Evolutionary conservation across 2,888 invertebrate species (phyloP).

Genomic region (Nesidiocoris tenuis): DNA sequence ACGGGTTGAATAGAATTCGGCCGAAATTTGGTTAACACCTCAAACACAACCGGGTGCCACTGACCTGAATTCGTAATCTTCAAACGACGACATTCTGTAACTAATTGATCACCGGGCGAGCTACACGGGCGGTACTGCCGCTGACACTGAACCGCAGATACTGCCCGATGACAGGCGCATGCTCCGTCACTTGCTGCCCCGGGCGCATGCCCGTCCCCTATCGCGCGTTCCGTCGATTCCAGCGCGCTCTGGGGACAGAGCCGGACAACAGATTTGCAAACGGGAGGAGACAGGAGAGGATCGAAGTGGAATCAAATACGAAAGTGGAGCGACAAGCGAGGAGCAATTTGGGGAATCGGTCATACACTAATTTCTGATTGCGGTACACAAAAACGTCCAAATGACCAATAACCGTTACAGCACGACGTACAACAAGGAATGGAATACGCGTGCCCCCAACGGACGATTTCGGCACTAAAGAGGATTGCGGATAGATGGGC

Average conservation of each 20-base stretch:
- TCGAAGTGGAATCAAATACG: no score
- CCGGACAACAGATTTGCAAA: constrained; percentile 14
- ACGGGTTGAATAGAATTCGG: no score
- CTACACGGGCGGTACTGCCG: background rate
- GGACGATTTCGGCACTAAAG: no score
- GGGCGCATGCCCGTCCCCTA: constrained; percentile 25
- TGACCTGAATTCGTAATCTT: constrained; percentile 28
- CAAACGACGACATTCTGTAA: constrained; percentile 11
- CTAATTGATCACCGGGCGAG: constrained; percentile 5
- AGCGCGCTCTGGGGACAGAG: constrained; percentile 26
- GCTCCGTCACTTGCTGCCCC: background rate
- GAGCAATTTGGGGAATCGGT: no score
- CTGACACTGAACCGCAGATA: constrained; percentile 6
- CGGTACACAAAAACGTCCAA: no score
- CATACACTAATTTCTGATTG: no score
- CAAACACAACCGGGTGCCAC: constrained; percentile 19
- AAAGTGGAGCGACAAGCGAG: no score
- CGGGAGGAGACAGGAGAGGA: background rate
- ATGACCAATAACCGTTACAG: no score
- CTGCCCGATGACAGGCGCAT: constrained; percentile 6
- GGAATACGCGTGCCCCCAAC: no score
- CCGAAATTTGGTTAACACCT: background rate
- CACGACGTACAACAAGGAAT: no score
- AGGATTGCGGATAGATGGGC: no score
- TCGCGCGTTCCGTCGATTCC: background rate